phyloP scores from a whole-genome alignment of 2,888 invertebrate genomes.

The Agrochola litura region DNA sequence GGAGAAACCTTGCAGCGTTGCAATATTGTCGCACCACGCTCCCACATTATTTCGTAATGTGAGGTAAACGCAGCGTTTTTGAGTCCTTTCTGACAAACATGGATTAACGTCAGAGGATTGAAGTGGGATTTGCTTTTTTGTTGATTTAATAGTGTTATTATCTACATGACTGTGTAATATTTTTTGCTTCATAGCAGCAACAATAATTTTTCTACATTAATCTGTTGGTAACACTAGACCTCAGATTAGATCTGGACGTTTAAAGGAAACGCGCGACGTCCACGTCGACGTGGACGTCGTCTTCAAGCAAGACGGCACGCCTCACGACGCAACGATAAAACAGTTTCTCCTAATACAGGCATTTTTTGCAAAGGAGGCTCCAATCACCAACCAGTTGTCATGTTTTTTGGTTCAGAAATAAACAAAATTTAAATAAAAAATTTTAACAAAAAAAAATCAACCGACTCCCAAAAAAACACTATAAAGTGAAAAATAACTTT shows the following conservation, averaged over 20 bases:
- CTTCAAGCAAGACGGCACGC: background rate
- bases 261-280: background rate
- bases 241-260: background rate
- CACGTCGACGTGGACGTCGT: background rate
- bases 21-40: slow-evolving; percentile 66
- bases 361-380: too few species aligned
- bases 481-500: too few species aligned
- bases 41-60: slow-evolving; percentile 67
- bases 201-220: background rate
- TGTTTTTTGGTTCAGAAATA: too few species aligned
- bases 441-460: too few species aligned
- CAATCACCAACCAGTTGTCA: too few species aligned
- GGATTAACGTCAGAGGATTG: slow-evolving; percentile 18
- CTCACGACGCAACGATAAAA: background rate
- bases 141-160: background rate
- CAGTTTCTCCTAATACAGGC: too few species aligned
- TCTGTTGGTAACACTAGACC: too few species aligned
- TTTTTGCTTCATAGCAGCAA: background rate
- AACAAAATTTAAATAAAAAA: too few species aligned
- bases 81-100: slow-evolving; percentile 41
- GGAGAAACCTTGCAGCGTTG: slow-evolving; percentile 70
- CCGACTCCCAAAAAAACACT: too few species aligned
- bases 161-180: background rate
- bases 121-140: slow-evolving; percentile 30
- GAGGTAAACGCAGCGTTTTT: slow-evolving; percentile 42